A percentile compares a stretch with the other conserved stretches of the same genome.
Evolutionary conservation across 2,113 vertebrate species (phyloP).

Genomic region (Apteryx mantelli): DNA sequence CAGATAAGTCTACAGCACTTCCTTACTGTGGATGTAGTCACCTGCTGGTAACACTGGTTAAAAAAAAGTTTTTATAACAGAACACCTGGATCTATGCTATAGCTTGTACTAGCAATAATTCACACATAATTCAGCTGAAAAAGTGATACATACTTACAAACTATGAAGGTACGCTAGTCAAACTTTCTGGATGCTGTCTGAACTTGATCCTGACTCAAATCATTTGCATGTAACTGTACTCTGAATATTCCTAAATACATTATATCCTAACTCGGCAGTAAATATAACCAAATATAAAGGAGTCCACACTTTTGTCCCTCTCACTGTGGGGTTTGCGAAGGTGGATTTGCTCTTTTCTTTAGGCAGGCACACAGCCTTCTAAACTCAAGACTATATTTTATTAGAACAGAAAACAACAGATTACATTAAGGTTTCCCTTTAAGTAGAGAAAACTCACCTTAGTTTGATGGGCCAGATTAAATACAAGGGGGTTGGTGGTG

Average conservation of each 20-base stretch:
- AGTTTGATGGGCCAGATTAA: not conserved
- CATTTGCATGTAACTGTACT: not conserved
- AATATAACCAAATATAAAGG: not conserved
- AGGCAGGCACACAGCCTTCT: not conserved
- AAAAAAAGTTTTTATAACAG: not conserved
- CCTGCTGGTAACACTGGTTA: not conserved
- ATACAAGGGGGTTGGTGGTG: not conserved
- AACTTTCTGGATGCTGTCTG: not conserved
- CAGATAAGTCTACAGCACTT: not conserved
- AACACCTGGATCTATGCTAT: not conserved
- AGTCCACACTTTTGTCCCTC: not conserved
- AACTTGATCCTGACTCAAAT: not conserved
- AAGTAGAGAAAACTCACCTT: not conserved
- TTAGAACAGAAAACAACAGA: not conserved
- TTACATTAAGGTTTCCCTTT: not conserved
- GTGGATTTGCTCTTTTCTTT: not conserved
- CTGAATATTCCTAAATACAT: not conserved
- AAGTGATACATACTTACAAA: not conserved
- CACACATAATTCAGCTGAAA: not conserved
- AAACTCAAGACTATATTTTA: not conserved
- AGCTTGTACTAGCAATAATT: not conserved
- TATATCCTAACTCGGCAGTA: not conserved
- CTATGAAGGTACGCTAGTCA: not conserved
- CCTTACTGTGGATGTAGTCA: not conserved
- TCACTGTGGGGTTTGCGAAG: not conserved